Evolutionary conservation across 92 coral and sea anemone species (phyloP).

Genomic region (Umimayanthus chanpuru): DNA sequence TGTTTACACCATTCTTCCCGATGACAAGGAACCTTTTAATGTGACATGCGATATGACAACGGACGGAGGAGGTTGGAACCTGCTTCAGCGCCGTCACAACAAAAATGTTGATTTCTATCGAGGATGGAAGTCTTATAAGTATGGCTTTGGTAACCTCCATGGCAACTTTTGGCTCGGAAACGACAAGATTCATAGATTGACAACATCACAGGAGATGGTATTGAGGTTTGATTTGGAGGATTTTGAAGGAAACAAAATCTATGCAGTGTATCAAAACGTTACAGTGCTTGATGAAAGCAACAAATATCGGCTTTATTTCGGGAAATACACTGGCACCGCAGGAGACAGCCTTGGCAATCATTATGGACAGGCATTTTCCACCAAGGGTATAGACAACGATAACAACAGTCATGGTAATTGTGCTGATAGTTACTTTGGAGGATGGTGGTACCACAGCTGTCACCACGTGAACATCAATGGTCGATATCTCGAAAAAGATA

Average conservation of each 20-base stretch:
- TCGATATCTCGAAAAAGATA: not conserved
- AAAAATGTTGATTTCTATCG: not conserved
- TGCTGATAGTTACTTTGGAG: not conserved
- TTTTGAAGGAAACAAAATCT: not conserved
- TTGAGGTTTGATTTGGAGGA: conserved; percentile 32
- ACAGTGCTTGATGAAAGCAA: not conserved
- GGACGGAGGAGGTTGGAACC: conserved; percentile 31
- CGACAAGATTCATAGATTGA: not conserved
- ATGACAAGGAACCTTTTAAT: not conserved
- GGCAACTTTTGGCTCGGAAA: conserved; percentile 28
- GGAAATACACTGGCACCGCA: conserved; percentile 10
- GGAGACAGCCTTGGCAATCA: not conserved
- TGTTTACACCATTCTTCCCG: not conserved
- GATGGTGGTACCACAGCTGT: conserved; percentile 5
- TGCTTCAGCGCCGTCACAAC: conserved; percentile 16
- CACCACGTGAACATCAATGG: conserved; percentile 19
- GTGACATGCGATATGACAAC: too few species aligned
- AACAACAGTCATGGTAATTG: not conserved
- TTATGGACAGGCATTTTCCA: conserved; percentile 14
- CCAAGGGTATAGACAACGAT: not conserved
- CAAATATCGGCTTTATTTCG: not conserved
- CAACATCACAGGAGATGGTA: not conserved
- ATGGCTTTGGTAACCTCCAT: not conserved
- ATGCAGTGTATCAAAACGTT: conserved; percentile 7
- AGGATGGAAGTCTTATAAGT: not conserved